Percentiles rank a stretch among this genome's conserved stretches.
Conservation (phyloP, 2,888 invertebrate genomes). For the Tricholauxania praeusta region DNA sequence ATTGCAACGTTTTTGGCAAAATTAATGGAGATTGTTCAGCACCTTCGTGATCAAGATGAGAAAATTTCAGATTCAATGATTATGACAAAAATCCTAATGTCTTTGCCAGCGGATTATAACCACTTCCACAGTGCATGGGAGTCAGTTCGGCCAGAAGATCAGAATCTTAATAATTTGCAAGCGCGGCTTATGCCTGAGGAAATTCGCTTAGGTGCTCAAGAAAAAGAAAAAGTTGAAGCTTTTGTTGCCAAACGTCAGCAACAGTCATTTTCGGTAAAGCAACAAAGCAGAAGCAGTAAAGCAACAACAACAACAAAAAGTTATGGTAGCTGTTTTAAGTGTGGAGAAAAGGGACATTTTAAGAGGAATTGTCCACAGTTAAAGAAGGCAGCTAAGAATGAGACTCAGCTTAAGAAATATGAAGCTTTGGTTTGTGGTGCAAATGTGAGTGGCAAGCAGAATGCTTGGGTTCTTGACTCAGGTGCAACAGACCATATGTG, state of each 20-base stretch:
- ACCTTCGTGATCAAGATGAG: constrained; percentile 36
- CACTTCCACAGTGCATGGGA: constrained; percentile 35
- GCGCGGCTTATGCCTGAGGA: constrained; percentile 39
- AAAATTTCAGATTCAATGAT: constrained; percentile 45
- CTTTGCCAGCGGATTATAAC: too few species aligned
- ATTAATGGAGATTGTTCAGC: too few species aligned
- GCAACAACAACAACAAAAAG: too few species aligned
- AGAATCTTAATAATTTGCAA: constrained; percentile 28
- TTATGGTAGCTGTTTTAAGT: too few species aligned
- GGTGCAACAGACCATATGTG: too few species aligned
- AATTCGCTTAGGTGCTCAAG: constrained; percentile 28
- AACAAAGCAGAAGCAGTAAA: too few species aligned
- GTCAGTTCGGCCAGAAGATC: constrained; percentile 15
- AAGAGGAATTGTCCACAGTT: too few species aligned
- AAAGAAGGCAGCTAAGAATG: too few species aligned
- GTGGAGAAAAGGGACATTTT: too few species aligned
- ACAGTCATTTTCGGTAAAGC: neutral
- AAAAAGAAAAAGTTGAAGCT: constrained; percentile 26
- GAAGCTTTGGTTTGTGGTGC: constrained; percentile 4
- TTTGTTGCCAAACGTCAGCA: constrained; percentile 26
- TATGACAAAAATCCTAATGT: constrained; percentile 42
- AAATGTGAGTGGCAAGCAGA: too few species aligned
- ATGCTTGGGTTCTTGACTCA: too few species aligned
- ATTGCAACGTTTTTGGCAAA: constrained; percentile 44
- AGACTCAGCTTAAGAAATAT: too few species aligned